Percentiles rank a stretch among this genome's conserved stretches.
Conservation (phyloP, 2,113 vertebrate genomes). For the Odocoileus virginianus region DNA sequence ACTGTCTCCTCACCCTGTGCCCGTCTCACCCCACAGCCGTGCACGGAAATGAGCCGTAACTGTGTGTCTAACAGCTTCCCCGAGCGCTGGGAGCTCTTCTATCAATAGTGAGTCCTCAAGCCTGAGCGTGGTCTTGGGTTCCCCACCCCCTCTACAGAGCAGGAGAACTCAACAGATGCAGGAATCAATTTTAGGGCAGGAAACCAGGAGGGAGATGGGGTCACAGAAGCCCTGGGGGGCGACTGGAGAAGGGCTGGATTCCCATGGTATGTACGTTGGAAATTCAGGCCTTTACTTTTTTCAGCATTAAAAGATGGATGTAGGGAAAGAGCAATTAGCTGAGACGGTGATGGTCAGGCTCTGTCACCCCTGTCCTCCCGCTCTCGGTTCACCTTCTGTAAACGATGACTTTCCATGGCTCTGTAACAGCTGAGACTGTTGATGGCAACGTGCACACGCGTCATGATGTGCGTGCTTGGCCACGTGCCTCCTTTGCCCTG, state of each 20-base stretch:
- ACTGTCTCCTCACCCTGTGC: not conserved
- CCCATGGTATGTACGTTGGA: not conserved
- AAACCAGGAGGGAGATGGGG: not conserved
- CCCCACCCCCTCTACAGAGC: not conserved
- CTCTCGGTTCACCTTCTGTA: rapidly evolving
- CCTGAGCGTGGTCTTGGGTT: rapidly evolving
- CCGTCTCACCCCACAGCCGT: not conserved
- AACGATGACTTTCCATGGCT: not conserved
- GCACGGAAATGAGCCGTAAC: not conserved
- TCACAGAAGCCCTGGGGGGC: not conserved
- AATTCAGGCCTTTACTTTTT: not conserved
- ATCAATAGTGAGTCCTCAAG: not conserved
- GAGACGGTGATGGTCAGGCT: not conserved
- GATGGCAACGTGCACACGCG: rapidly evolving
- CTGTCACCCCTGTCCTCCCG: not conserved
- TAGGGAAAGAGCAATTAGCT: rapidly evolving
- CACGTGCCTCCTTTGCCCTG: not conserved
- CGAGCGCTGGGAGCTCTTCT: not conserved
- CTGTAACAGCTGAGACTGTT: rapidly evolving
- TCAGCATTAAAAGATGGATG: not conserved
- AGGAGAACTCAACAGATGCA: not conserved
- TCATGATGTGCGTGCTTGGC: not conserved
- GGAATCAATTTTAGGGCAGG: not conserved
- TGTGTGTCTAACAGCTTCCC: not conserved
- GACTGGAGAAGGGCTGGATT: not conserved